phyloP scores from a whole-genome alignment of 1,140 invertebrate genomes.

The Neelides sp. region DNA sequence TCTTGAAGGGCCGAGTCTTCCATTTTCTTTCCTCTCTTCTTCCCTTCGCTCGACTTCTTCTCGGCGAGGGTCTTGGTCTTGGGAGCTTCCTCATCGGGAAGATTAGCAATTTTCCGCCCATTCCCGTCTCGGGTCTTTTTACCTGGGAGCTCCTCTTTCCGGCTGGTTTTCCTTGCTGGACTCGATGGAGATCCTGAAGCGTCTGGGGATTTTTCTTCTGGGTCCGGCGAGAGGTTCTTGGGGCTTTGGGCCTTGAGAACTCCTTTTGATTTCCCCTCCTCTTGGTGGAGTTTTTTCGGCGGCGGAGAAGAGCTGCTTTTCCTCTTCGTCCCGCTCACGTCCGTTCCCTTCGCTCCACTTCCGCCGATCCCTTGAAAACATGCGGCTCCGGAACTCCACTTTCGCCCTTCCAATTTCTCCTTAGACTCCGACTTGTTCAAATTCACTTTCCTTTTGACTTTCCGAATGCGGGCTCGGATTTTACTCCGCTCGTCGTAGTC shows the following conservation, averaged over 20 bases:
- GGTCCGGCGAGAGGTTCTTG: background rate
- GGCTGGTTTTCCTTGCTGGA: background rate
- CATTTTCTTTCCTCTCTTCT: too few relatives aligned
- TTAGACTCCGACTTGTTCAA: background rate
- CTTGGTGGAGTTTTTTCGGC: background rate
- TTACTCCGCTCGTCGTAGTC: slow-evolving; percentile 58
- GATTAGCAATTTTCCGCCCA: too few relatives aligned
- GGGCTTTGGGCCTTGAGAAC: background rate
- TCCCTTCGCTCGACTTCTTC: too few relatives aligned
- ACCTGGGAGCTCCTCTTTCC: too few relatives aligned
- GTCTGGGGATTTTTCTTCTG: background rate
- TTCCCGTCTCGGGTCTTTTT: too few relatives aligned
- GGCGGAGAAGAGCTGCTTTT: background rate
- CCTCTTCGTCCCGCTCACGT: too few relatives aligned
- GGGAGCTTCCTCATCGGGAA: too few relatives aligned
- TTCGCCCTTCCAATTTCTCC: background rate
- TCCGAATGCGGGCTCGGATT: slow-evolving; percentile 57
- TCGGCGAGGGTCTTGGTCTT: too few relatives aligned
- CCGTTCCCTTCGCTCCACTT: too few relatives aligned
- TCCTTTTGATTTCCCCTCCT: background rate
- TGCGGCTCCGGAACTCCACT: too few relatives aligned
- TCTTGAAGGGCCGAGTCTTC: too few relatives aligned
- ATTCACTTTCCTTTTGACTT: slow-evolving; percentile 37
- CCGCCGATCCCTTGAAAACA: too few relatives aligned
- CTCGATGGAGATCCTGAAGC: background rate